Evolutionary conservation across 2,113 vertebrate genomes (phyloP), one percentile per base, ranked within the genome.

Genomic region (Pitta sordida): DNA sequence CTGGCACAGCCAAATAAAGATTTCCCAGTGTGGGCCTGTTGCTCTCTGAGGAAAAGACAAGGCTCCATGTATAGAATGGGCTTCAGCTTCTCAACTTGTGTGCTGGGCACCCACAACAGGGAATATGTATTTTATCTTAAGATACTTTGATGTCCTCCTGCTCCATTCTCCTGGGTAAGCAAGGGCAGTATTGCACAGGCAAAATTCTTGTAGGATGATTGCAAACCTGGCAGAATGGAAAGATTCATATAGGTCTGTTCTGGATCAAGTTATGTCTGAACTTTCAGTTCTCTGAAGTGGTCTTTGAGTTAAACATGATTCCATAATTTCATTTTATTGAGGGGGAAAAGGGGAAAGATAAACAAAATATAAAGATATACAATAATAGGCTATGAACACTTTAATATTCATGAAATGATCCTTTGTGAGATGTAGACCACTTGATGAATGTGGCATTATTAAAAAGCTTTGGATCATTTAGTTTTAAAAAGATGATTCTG

Each of bases 391-490:
- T 58, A 2, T 69, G 46, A 90, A 43, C 6, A 30, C 44, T 94
- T 89, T 37, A 69, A 9, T 91, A 93, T 96, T 96, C 67, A 55
- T 85, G 15, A 74, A 83, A 83, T 49, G 59, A 91, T 94, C 34
- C 41, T 79, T 37, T 16, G 22, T 80, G 59, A 91, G 30, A 62
- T 90, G 78, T 90, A 74, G 82, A 88, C 51, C 71, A 55, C 75
- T 95, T 96, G 91, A 96, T 83, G 37, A 93, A 96, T 96, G 85
- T 83, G 67, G 46, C 83, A 74, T 95, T 94, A 85, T 94, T 95
- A 95, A 96, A 95, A 93, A 69, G 63, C 68, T 95, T 93, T 88
- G 79, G 87, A 95, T 94, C 93, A 90, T 95, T 96, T 94, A 90
- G 75, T 71, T 95, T 91, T 69, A 59, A 94, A 91, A 94, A 88